These are phyloP conservation scores for Octomys mimax DNA, from an alignment of 2,797 vertebrate species.

Conservation along the genomic window DNA sequence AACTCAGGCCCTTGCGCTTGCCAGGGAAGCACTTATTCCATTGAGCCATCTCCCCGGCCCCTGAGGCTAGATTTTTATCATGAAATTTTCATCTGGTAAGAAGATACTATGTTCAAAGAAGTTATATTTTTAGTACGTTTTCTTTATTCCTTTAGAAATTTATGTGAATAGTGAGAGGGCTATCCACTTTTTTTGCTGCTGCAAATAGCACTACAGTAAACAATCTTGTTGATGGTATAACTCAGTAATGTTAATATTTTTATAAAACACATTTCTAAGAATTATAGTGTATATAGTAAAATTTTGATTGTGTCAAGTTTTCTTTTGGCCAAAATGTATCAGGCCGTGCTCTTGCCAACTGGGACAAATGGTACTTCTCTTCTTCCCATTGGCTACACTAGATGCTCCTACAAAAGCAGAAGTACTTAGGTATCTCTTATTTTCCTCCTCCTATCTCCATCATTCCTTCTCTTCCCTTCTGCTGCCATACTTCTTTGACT, in stretches of 20 bases:
- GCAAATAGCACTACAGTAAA: neutral
- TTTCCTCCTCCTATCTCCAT: neutral
- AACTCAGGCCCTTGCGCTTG: too few relatives aligned
- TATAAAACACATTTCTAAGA: neutral
- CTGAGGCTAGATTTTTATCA: too few relatives aligned
- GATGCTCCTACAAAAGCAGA: neutral
- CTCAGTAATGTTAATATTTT: neutral
- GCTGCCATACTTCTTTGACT: slow-evolving; percentile 1
- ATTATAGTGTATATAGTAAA: neutral
- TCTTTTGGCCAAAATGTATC: neutral
- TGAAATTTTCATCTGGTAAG: neutral
- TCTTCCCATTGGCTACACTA: neutral
- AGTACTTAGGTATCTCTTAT: neutral
- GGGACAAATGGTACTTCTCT: neutral
- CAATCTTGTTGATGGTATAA: neutral
- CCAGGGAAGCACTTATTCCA: too few relatives aligned
- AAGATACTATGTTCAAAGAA: neutral
- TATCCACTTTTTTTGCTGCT: neutral
- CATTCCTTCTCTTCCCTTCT: neutral
- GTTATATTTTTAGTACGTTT: slow-evolving; percentile 11
- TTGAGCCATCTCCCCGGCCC: too few relatives aligned
- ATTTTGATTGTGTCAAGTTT: neutral
- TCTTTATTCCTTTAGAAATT: slow-evolving; percentile 18
- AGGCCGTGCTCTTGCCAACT: neutral
- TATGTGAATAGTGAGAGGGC: neutral